A percentile compares a stretch with the other conserved stretches of the same genome.
phyloP scores from a whole-genome alignment of 2,888 invertebrate species.

The Ectemnius cavifrons region DNA sequence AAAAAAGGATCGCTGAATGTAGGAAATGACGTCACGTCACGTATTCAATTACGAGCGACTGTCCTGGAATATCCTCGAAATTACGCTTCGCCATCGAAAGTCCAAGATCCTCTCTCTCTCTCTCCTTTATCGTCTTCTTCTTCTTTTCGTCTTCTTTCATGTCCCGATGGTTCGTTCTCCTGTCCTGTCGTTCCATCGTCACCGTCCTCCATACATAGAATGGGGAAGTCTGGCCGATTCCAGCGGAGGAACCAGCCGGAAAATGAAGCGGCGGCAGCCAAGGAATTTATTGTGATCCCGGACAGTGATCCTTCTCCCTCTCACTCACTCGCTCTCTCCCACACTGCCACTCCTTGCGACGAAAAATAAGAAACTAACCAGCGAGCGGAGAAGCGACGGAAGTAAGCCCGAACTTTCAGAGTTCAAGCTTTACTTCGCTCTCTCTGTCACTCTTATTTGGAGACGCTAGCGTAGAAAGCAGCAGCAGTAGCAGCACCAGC shows the following conservation, averaged over 20 bases:
- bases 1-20: slow-evolving; percentile 42
- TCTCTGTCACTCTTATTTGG: neutral
- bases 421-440: neutral
- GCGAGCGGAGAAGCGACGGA: slow-evolving; percentile 9
- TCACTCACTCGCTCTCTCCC: no score
- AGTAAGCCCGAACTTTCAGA: neutral
- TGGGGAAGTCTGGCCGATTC: slow-evolving; percentile 26
- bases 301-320: slow-evolving; percentile 13
- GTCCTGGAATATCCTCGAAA: slow-evolving; percentile 55
- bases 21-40: slow-evolving; percentile 68
- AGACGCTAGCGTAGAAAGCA: neutral
- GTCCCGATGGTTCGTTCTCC: no score
- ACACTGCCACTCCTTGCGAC: neutral
- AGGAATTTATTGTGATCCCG: slow-evolving; percentile 47
- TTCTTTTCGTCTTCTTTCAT: slow-evolving; percentile 2
- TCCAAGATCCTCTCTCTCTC: neutral
- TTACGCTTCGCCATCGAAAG: slow-evolving; percentile 52
- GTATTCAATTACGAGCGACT: slow-evolving; percentile 71
- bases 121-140: neutral
- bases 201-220: slow-evolving; percentile 8
- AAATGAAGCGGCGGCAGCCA: slow-evolving; percentile 32
- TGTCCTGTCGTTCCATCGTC: neutral
- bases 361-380: slow-evolving; percentile 32
- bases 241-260: slow-evolving; percentile 28
- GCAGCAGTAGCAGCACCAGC: neutral